Evolutionary conservation across 2,888 invertebrate species (phyloP).

Genomic region (Creontiades dilutus): DNA sequence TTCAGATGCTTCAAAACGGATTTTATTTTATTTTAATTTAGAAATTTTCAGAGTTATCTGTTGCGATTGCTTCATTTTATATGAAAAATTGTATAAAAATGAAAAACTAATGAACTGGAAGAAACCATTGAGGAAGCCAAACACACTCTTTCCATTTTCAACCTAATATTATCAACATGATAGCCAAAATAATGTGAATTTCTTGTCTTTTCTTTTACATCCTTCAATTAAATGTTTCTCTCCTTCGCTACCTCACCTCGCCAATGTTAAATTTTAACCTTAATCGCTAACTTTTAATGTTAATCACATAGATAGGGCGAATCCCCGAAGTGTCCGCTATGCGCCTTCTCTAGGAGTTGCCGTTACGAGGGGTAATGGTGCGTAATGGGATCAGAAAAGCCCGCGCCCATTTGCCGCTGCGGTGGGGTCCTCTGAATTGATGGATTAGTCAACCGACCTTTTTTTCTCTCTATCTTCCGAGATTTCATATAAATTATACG

Average conservation of each 20-base stretch:
- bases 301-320: background rate
- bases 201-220: no score
- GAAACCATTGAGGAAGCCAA: no score
- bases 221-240: background rate
- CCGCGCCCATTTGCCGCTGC: background rate
- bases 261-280: background rate
- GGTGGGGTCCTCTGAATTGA: background rate
- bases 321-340: background rate
- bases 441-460: background rate
- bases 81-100: no score
- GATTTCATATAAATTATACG: slow-evolving; percentile 52
- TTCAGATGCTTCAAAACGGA: no score
- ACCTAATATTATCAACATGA: no score
- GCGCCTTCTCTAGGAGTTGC: background rate
- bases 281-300: background rate
- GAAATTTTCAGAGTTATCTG: no score
- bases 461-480: background rate
- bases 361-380: slow-evolving; percentile 6
- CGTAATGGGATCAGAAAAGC: slow-evolving; percentile 15
- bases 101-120: no score
- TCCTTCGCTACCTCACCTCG: background rate
- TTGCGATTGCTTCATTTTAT: no score
- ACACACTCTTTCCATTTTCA: no score
- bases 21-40: no score
- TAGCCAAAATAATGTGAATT: no score